Conservation (phyloP, 2,113 vertebrate species). For the Podilymbus podiceps region DNA sequence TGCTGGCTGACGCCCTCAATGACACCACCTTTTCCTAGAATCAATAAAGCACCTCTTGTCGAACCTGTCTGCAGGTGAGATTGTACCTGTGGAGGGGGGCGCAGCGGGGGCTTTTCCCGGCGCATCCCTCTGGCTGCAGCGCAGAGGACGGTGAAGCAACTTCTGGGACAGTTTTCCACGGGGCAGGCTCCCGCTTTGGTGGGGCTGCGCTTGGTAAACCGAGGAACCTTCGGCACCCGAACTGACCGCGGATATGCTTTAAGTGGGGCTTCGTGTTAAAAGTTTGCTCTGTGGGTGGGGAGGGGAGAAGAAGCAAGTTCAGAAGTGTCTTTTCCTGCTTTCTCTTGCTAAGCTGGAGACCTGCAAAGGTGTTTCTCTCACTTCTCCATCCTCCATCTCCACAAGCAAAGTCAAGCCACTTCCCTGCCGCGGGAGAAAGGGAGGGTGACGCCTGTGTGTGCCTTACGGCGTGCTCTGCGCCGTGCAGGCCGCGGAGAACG, state of each 20-base stretch:
- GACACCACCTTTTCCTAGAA: not conserved
- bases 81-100: not conserved
- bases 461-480: not conserved
- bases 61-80: not conserved
- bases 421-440: not conserved
- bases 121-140: not conserved
- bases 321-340: not conserved
- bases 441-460: not conserved
- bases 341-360: not conserved
- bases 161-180: not conserved
- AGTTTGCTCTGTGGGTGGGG: not conserved
- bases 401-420: not conserved
- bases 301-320: not conserved
- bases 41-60: not conserved
- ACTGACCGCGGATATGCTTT: accelerated
- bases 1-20: not conserved
- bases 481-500: not conserved
- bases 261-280: not conserved
- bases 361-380: not conserved
- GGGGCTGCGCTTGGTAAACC: not conserved
- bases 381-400: not conserved
- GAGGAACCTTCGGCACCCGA: not conserved
- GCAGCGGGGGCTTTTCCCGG: not conserved
- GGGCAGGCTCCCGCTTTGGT: not conserved
- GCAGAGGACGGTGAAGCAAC: not conserved